Base-by-base conservation (phyloP, 2,113 vertebrate species). In the Seriola rivoliana region DNA sequence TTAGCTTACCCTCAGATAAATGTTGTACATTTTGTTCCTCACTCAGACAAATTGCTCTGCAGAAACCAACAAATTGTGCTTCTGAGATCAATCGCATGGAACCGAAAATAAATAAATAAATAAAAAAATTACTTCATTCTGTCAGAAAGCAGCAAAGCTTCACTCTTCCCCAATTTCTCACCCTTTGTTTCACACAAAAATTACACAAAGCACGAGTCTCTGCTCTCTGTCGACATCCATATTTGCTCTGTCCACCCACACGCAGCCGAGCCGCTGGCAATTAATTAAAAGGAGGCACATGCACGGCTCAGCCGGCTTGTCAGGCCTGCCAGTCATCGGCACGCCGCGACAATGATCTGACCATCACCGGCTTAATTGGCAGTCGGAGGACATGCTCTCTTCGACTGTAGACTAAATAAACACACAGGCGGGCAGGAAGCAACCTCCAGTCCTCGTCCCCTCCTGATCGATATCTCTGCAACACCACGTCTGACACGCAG, bases 251-350 rank as follows among this genome's bases (percentile, higher is more conserved):
- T 86, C 81, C 81, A 14, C 85, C 87, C 73, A 82, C 78, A 36
- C 77, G 50, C 9, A 8, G 25, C 64, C 29, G 13, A 62, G 75
- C 86, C 38, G 13, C 73, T 12, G 69, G 81, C 78, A 66, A 75
- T 85, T 87, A 84, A 90, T 91, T 87, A 88, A 78, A 63, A 29
- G 68, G 55, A 59, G 59, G 44, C 44, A 44, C 86, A 74, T 68
- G 82, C 78, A 13, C 48, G 0, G 66, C 77, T 63, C 85, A 44
- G 77, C 68, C 83, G 1, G 40, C 63, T 58, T 84, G 89, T 89
- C 89, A 86, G 88, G 42, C 58, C 79, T 86, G 91, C 67, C 89
- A 90, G 85, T 91, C 90, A 88, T 84, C 79, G 71, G 21, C 46
- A 1, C 68, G 17, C 46, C 44, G 57, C 71, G 80, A 86, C 92